phyloP scores from a whole-genome alignment of 1,140 invertebrate genomes.

The Platyura marginata region DNA sequence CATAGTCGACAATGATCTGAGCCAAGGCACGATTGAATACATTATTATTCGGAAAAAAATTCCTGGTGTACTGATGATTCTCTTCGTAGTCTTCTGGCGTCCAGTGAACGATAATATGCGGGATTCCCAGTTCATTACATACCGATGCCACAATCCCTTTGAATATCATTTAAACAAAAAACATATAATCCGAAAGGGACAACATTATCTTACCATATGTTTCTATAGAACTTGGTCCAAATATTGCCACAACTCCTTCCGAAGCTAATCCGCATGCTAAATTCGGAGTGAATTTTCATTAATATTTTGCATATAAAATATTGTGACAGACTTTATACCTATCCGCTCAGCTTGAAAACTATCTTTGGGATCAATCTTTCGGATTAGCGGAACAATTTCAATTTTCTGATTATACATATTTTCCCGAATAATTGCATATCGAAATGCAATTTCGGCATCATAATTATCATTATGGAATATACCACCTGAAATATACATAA shows the following conservation, averaged over 20 bases:
- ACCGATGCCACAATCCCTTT: conserved; percentile 48
- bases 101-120: conserved; percentile 50
- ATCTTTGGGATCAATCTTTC: background rate
- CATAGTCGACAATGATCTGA: conserved; percentile 49
- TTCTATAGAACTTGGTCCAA: conserved; percentile 50
- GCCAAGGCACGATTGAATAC: conserved; percentile 50
- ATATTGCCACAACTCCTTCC: conserved; percentile 54
- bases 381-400: background rate
- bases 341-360: background rate
- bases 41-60: conserved; percentile 55
- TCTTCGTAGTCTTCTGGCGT: conserved; percentile 32
- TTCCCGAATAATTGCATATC: conserved; percentile 25
- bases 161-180: no score
- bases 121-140: conserved; percentile 48
- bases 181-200: no score
- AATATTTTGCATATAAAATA: background rate
- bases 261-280: conserved; percentile 34
- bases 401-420: conserved; percentile 16
- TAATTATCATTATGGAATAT: conserved; percentile 24
- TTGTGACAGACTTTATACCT: background rate
- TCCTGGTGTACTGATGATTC: conserved; percentile 35
- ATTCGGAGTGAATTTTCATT: background rate
- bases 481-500: no score
- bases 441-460: conserved; percentile 25
- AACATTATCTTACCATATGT: conserved; percentile 30